Evolutionary conservation across 1,140 invertebrate genomes (phyloP), one percentile per base, ranked within the genome.

Genomic region (Diabrotica virgifera): DNA sequence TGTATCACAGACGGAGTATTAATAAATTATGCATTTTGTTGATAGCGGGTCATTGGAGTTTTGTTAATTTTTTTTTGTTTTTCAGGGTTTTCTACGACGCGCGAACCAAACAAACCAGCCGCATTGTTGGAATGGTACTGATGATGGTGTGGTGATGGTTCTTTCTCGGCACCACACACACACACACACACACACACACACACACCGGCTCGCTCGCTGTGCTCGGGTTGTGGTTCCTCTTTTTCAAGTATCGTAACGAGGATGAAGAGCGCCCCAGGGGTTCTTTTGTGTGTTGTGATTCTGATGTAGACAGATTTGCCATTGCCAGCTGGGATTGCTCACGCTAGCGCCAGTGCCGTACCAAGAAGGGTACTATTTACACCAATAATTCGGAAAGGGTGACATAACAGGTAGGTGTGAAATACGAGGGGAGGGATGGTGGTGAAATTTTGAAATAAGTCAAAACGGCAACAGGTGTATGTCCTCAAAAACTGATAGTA

Each of bases 211-310:
- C 40, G 8, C 4, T n/a, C 40, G n/a, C 40, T 46, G 3, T n/a
- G 40, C n/a, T 8, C n/a, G 40, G 40, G 8, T 46, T n/a, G 40
- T 24, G 40, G 40, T 46, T 46, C 40, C 40, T 46, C 40, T 46
- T 46, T 46, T 46, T 46, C n/a, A 10, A 8, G n/a, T 10, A 46
- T 46, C 24, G 24, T 24, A 46, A 46, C 40, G 40, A 46, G 40
- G 40, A 46, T 46, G 40, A 46, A 5, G 40, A 46, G 8, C 40
- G 40, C 40, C 40, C n/a, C 40, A 4, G 40, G n/a, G 40, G 40
- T 46, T 46, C 40, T 46, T 46, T 46, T 46, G 40, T 46, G 40
- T 46, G 40, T 46, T 10, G 40, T 46, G 40, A 46, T 46, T 46
- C 40, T 46, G 40, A 10, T 46, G 40, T 46, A 46, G 40, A 46